Percentiles rank a stretch among this genome's conserved stretches.
phyloP scores from a whole-genome alignment of 2,113 vertebrate genomes.

The Gobiocypris rarus region DNA sequence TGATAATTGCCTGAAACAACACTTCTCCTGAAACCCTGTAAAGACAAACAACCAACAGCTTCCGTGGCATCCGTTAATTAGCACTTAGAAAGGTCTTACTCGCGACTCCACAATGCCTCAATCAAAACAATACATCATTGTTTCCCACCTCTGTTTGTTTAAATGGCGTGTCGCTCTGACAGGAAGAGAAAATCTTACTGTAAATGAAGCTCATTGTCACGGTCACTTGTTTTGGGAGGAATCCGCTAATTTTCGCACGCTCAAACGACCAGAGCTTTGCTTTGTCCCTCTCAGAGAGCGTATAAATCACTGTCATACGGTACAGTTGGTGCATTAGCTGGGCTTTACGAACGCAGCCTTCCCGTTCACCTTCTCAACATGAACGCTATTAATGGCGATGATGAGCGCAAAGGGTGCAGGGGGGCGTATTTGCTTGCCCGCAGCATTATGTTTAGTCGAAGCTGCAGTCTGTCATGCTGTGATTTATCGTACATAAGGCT shows the following conservation, averaged over 20 bases:
- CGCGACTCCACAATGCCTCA: constrained; percentile 17
- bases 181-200: constrained; percentile 29
- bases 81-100: constrained; percentile 31
- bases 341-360: constrained; percentile 37
- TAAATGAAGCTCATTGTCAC: constrained; percentile 42
- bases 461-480: constrained; percentile 71
- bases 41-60: constrained; percentile 35
- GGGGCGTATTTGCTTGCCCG: constrained; percentile 52
- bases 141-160: constrained; percentile 32
- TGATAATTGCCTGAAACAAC: constrained; percentile 26
- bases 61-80: constrained; percentile 43
- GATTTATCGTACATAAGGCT: constrained; percentile 72
- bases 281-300: constrained; percentile 29
- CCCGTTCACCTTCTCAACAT: constrained; percentile 54
- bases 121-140: constrained; percentile 48
- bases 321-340: constrained; percentile 54
- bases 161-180: constrained; percentile 12
- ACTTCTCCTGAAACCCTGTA: constrained; percentile 14
- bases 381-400: constrained; percentile 44
- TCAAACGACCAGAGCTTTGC: constrained; percentile 9
- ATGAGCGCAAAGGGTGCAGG: constrained; percentile 35
- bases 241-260: constrained; percentile 14
- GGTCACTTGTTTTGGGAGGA: constrained; percentile 27
- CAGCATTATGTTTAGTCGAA: constrained; percentile 72
- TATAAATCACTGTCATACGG: constrained; percentile 54